phyloP scores from a whole-genome alignment of 2,888 invertebrate genomes.

The Hirtodrosophila cameraria region DNA sequence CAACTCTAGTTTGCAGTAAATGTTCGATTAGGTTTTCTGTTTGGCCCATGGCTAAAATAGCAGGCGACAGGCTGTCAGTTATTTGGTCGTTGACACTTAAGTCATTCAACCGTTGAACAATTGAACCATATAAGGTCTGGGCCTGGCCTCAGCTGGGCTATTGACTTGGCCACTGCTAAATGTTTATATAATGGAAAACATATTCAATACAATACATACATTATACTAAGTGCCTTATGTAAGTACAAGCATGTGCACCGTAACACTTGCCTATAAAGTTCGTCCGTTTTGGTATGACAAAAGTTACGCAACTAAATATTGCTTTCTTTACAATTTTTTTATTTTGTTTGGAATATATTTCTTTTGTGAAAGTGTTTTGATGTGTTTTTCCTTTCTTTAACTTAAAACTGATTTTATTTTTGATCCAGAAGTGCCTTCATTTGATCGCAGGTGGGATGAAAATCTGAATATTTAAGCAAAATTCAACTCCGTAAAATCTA shows the following conservation, averaged over 20 bases:
- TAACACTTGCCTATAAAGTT: slow-evolving; percentile 22
- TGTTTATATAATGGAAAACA: slow-evolving; percentile 8
- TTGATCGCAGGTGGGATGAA: too few relatives aligned
- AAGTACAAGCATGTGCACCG: slow-evolving; percentile 5
- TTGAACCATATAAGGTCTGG: slow-evolving; percentile 33
- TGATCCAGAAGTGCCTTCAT: too few relatives aligned
- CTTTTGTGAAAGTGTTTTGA: too few relatives aligned
- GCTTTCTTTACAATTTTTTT: too few relatives aligned
- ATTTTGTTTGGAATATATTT: too few relatives aligned
- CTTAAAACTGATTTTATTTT: too few relatives aligned
- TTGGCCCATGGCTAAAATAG: slow-evolving; percentile 34
- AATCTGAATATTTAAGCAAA: too few relatives aligned
- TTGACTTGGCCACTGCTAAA: slow-evolving; percentile 26
- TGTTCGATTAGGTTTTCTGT: slow-evolving; percentile 31
- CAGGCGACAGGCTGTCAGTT: slow-evolving; percentile 28
- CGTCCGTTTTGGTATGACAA: too few relatives aligned
- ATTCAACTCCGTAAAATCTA: too few relatives aligned
- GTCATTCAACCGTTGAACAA: slow-evolving; percentile 46
- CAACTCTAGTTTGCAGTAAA: too few relatives aligned
- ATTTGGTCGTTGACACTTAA: slow-evolving; percentile 8
- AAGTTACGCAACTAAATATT: too few relatives aligned
- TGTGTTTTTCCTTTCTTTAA: too few relatives aligned
- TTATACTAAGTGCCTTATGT: slow-evolving; percentile 8
- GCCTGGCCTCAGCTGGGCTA: slow-evolving; percentile 16
- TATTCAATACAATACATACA: not conserved